Percentiles rank a stretch among this genome's conserved stretches.
Conservation (phyloP, 2,888 invertebrate genomes). For the Mycalesis mineus region DNA sequence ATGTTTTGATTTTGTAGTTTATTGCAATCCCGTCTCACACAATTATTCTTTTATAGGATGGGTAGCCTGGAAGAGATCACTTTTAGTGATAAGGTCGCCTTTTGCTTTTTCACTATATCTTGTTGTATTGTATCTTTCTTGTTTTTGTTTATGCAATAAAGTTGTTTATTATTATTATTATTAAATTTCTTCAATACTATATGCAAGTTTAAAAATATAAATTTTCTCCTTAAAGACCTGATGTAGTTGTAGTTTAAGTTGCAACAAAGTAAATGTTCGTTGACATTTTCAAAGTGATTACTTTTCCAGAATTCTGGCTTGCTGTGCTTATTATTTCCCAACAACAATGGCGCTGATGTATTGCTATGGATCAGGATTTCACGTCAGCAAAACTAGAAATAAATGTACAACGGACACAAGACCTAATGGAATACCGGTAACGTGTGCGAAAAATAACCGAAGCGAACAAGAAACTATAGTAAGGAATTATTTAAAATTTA, state of each 20-base stretch:
- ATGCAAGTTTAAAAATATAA: no score
- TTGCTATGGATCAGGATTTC: slow-evolving; percentile 93
- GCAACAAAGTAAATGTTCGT: not conserved
- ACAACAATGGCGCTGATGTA: slow-evolving; percentile 95
- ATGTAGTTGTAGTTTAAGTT: not conserved
- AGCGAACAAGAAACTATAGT: slow-evolving; percentile 42
- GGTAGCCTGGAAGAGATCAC: no score
- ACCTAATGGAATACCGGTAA: slow-evolving; percentile 58
- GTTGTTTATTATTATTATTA: no score
- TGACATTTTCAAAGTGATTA: not conserved
- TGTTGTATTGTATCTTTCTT: no score
- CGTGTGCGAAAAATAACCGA: slow-evolving; percentile 58
- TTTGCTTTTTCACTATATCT: no score
- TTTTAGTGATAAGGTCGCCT: no score
- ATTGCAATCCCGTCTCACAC: no score
- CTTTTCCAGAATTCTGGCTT: slow-evolving; percentile 83
- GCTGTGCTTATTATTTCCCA: slow-evolving; percentile 93
- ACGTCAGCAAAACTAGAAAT: slow-evolving; percentile 88
- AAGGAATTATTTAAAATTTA: slow-evolving; percentile 13
- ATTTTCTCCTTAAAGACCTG: not conserved
- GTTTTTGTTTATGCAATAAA: no score
- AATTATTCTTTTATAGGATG: no score
- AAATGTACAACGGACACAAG: slow-evolving; percentile 71
- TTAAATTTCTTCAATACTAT: no score
- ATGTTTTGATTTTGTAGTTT: no score